These are phyloP conservation scores for Torymus auratus DNA, from an alignment of 2,888 invertebrate genomes.

Conservation along the genomic window DNA sequence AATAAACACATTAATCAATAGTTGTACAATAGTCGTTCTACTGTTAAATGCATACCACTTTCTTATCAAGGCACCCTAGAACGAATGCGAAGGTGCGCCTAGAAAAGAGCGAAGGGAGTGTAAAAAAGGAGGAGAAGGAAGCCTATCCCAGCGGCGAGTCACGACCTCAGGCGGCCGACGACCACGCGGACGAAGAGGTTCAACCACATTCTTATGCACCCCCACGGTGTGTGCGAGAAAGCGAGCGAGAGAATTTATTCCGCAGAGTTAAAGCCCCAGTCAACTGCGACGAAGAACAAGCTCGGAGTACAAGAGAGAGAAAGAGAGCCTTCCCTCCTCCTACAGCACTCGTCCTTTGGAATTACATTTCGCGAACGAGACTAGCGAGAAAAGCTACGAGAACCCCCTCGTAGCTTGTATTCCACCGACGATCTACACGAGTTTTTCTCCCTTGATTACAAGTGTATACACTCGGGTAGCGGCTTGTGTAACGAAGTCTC, in stretches of 20 bases:
- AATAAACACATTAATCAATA: too few species aligned
- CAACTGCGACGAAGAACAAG: constrained; percentile 3
- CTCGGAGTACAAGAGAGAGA: neutral
- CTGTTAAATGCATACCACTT: too few species aligned
- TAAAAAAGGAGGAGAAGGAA: constrained; percentile 31
- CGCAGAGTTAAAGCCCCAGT: constrained; percentile 18
- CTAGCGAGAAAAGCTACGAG: too few species aligned
- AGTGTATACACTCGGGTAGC: too few species aligned
- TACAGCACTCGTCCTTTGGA: neutral
- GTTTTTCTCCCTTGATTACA: too few species aligned
- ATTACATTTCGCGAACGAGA: neutral
- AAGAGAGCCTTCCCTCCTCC: neutral
- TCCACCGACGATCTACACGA: too few species aligned
- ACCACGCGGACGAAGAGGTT: constrained; percentile 54
- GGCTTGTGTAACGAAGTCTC: too few species aligned
- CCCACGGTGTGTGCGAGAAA: constrained; percentile 16
- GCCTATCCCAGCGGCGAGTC: constrained; percentile 49
- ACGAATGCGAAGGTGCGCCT: neutral
- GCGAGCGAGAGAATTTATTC: constrained; percentile 17
- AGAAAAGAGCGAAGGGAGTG: neutral
- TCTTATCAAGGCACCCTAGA: too few species aligned
- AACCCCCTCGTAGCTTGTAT: too few species aligned
- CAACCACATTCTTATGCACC: constrained; percentile 60
- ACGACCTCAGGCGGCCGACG: constrained; percentile 43
- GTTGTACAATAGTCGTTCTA: too few species aligned